Conservation (phyloP, 2,888 invertebrate species). For the Ryuthela nishihirai region DNA sequence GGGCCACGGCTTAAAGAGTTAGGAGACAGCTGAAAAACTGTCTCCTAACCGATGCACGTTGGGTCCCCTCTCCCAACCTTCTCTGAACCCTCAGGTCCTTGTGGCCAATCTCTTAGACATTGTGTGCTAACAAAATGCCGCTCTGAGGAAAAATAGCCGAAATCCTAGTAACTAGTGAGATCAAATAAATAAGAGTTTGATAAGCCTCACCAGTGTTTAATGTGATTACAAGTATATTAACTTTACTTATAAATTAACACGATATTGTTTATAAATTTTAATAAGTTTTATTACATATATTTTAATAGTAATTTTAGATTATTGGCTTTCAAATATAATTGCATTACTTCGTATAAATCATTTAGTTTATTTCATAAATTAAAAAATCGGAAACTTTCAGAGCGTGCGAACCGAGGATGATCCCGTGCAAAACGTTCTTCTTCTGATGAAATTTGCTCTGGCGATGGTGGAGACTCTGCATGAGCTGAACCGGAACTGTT, state of each 20-base stretch:
- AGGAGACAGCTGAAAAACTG: too few relatives aligned
- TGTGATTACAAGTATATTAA: background rate
- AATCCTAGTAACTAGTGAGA: background rate
- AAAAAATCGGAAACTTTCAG: slow-evolving; percentile 3
- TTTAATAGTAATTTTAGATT: background rate
- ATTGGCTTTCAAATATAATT: background rate
- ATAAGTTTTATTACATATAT: background rate
- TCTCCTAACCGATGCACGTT: too few relatives aligned
- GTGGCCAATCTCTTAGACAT: too few relatives aligned
- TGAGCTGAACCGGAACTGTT: slow-evolving; percentile 54
- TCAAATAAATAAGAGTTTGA: background rate
- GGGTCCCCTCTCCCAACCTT: too few relatives aligned
- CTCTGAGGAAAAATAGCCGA: too few relatives aligned
- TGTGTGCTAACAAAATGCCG: too few relatives aligned
- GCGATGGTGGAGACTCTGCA: slow-evolving; percentile 66
- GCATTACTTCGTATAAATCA: background rate
- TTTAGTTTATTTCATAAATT: background rate
- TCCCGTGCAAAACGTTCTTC: slow-evolving; percentile 48
- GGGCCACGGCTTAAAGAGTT: too few relatives aligned
- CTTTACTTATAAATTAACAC: background rate
- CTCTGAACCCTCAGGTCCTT: too few relatives aligned
- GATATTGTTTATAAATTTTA: background rate
- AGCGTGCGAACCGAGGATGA: slow-evolving; percentile 40
- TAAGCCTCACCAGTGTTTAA: background rate
- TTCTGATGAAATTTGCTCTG: slow-evolving; percentile 67